A percentile compares a stretch with the other conserved stretches of the same genome.
These are phyloP conservation scores for Peromyscus nudipes DNA, from an alignment of 2,797 vertebrate species.

Conservation along the genomic window DNA sequence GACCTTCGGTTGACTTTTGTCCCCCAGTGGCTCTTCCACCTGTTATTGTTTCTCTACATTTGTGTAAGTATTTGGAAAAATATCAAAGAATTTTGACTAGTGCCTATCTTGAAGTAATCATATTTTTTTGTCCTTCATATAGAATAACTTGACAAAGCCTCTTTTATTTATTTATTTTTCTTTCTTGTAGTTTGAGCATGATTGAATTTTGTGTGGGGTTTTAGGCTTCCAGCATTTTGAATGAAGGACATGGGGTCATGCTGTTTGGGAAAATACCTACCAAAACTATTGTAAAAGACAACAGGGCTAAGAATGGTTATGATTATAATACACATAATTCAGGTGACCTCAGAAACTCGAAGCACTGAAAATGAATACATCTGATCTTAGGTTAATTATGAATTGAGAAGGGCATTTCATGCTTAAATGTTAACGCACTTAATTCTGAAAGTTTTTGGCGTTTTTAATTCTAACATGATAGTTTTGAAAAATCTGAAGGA, in stretches of 20 bases:
- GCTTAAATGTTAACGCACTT: slow-evolving; percentile 41
- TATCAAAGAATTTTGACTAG: background rate
- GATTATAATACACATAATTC: slow-evolving; percentile 17
- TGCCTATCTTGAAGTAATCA: background rate
- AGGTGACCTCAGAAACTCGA: slow-evolving; percentile 39
- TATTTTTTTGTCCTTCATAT: background rate
- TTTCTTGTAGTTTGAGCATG: background rate
- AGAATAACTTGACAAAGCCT: background rate
- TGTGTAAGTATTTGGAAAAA: background rate
- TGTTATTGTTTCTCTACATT: slow-evolving; percentile 10
- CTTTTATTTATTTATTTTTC: background rate
- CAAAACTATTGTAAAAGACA: background rate
- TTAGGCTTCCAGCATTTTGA: slow-evolving; percentile 9
- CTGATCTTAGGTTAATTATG: slow-evolving; percentile 54
- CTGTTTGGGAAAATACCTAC: slow-evolving; percentile 18
- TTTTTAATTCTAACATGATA: slow-evolving; percentile 44
- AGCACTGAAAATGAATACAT: slow-evolving; percentile 39
- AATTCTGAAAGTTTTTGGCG: slow-evolving; percentile 38
- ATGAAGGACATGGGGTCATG: background rate
- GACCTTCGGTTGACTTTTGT: background rate
- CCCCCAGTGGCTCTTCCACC: background rate
- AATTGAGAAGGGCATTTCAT: slow-evolving; percentile 9
- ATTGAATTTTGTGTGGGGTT: background rate
- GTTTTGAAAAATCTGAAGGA: slow-evolving; percentile 51
- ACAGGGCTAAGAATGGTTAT: background rate